Evolutionary conservation across 1,140 invertebrate species (phyloP).

Genomic region (Berghia stephanieae): DNA sequence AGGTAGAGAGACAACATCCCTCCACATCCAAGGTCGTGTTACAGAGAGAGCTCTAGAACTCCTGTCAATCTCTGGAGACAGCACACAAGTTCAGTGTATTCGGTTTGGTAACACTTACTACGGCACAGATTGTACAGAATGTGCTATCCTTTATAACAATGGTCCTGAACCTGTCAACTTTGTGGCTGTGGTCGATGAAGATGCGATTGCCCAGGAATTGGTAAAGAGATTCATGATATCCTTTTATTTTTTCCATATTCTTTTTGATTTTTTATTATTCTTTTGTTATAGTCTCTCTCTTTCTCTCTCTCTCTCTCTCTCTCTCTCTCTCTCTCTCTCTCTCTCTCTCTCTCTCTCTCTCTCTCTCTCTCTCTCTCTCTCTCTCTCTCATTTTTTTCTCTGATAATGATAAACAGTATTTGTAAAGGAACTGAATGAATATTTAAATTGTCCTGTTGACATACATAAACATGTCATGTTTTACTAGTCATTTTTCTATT

Average conservation of each 20-base stretch:
- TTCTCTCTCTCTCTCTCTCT: neutral
- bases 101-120: constrained; percentile 66
- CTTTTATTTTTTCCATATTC: neutral
- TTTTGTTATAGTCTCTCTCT: neutral
- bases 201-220: constrained; percentile 65
- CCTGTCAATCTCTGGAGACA: neutral
- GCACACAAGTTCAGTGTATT: constrained; percentile 52
- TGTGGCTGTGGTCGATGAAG: constrained; percentile 66
- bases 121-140: constrained; percentile 63
- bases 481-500: too few relatives aligned
- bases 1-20: constrained; percentile 43
- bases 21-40: constrained; percentile 57
- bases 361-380: too few relatives aligned
- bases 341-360: too few relatives aligned
- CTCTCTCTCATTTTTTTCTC: too few relatives aligned
- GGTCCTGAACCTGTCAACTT: constrained; percentile 64
- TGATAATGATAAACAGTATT: too few relatives aligned
- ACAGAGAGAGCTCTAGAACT: constrained; percentile 37
- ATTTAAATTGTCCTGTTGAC: too few relatives aligned
- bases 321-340: too few relatives aligned
- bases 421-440: too few relatives aligned
- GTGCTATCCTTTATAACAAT: constrained; percentile 63
- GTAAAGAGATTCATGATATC: constrained; percentile 42
- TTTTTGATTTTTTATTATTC: constrained; percentile 4
- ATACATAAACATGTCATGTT: too few relatives aligned